phyloP scores from a whole-genome alignment of 2,113 vertebrate species.

The Empidonax traillii region DNA sequence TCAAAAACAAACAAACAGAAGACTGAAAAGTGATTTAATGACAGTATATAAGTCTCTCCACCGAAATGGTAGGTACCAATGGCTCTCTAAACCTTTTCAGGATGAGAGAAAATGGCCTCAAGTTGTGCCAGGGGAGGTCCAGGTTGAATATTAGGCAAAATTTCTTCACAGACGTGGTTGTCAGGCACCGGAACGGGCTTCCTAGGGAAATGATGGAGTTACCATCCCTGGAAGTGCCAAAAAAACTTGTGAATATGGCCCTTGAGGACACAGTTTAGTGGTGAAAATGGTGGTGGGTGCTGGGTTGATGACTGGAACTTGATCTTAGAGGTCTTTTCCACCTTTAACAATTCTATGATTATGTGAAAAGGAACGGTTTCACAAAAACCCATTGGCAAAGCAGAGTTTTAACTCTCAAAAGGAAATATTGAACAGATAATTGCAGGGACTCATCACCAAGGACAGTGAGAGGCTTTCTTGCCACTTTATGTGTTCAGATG shows the following conservation, averaged over 20 bases:
- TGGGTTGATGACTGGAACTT: neutral
- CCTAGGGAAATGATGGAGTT: neutral
- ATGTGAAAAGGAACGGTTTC: neutral
- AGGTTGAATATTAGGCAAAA: neutral
- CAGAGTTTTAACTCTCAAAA: neutral
- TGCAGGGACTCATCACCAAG: neutral
- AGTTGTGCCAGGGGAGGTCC: neutral
- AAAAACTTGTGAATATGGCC: neutral
- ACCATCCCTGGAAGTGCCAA: neutral
- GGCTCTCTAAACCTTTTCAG: neutral
- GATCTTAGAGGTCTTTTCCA: neutral
- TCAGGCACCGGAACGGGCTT: neutral
- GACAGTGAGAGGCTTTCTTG: neutral
- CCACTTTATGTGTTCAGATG: neutral
- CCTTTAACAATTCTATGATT: neutral
- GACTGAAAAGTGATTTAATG: neutral
- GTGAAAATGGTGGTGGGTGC: neutral
- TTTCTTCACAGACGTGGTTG: neutral
- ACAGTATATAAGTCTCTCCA: neutral
- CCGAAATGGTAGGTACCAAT: neutral
- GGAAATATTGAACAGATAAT: neutral
- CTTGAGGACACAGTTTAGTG: neutral
- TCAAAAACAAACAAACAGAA: neutral
- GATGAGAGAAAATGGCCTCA: neutral
- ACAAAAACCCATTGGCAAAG: neutral